These are phyloP conservation scores for Scaptomyza tumidula DNA, from an alignment of 2,888 invertebrate genomes.

Conservation along the genomic window DNA sequence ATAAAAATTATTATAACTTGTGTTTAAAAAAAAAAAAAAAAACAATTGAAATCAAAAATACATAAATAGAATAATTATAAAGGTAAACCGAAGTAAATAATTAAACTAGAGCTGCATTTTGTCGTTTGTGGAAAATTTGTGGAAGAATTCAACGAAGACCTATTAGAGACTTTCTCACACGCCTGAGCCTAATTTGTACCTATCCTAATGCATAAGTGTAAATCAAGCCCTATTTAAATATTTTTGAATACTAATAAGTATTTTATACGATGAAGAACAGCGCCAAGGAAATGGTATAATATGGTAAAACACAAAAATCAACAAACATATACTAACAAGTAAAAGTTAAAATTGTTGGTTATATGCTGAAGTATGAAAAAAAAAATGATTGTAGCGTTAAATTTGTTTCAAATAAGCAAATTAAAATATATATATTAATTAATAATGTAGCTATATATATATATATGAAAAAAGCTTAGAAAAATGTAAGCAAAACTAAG, in stretches of 20 bases:
- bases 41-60: slow-evolving; percentile 58
- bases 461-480: slow-evolving; percentile 1
- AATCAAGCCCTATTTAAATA: slow-evolving; percentile 70
- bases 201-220: slow-evolving; percentile 78
- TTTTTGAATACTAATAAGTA: slow-evolving; percentile 69
- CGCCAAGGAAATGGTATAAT: slow-evolving; percentile 69
- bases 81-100: slow-evolving; percentile 19
- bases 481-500: slow-evolving; percentile 48
- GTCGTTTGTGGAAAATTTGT: slow-evolving; percentile 36
- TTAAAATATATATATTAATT: slow-evolving; percentile 50
- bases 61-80: slow-evolving; percentile 40
- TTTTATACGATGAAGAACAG: slow-evolving; percentile 64
- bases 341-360: slow-evolving; percentile 71
- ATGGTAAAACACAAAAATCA: slow-evolving; percentile 39
- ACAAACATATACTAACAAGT: slow-evolving; percentile 11
- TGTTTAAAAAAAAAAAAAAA: slow-evolving; percentile 52
- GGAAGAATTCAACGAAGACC: slow-evolving; percentile 49
- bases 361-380: slow-evolving; percentile 67
- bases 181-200: slow-evolving; percentile 83
- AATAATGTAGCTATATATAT: slow-evolving; percentile 66
- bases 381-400: slow-evolving; percentile 67
- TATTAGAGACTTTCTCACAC: slow-evolving; percentile 72
- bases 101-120: slow-evolving; percentile 65
- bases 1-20: slow-evolving; percentile 17
- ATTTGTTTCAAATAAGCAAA: slow-evolving; percentile 67